Conservation (phyloP, 2,113 vertebrate species). For the Osmerus mordax region DNA sequence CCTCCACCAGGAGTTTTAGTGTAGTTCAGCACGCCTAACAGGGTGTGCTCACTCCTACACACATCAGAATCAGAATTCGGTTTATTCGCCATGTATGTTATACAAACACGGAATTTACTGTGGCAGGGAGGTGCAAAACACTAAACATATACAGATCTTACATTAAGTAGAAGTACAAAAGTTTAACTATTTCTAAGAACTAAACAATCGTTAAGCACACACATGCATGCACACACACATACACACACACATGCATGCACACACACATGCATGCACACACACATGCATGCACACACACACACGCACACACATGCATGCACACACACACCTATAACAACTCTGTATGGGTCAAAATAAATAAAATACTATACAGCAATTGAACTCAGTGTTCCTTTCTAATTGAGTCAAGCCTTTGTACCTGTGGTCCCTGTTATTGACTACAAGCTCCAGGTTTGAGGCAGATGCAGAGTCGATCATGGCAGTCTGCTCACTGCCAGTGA, state of each 20-base stretch:
- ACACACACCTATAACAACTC: not conserved
- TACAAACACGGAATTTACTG: no score
- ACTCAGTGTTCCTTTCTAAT: not conserved
- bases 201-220: not conserved
- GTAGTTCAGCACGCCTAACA: slow-evolving; percentile 90
- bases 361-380: not conserved
- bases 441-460: slow-evolving; percentile 88
- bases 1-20: slow-evolving; percentile 92
- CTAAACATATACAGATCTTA: no score
- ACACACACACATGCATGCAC: not conserved
- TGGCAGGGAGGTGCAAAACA: no score
- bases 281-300: slow-evolving; percentile 71
- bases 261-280: not conserved
- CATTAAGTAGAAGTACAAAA: no score
- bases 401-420: slow-evolving; percentile 67
- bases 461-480: slow-evolving; percentile 94
- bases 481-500: slow-evolving; percentile 93
- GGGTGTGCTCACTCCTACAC: slow-evolving; percentile 82
- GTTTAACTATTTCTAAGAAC: no score
- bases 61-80: not conserved
- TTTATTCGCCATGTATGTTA: no score
- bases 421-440: slow-evolving; percentile 88
- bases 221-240: not conserved
- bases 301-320: slow-evolving; percentile 13
- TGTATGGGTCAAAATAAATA: not conserved